Base-by-base conservation (phyloP, 2,113 vertebrate species). In the Perca fluviatilis region DNA sequence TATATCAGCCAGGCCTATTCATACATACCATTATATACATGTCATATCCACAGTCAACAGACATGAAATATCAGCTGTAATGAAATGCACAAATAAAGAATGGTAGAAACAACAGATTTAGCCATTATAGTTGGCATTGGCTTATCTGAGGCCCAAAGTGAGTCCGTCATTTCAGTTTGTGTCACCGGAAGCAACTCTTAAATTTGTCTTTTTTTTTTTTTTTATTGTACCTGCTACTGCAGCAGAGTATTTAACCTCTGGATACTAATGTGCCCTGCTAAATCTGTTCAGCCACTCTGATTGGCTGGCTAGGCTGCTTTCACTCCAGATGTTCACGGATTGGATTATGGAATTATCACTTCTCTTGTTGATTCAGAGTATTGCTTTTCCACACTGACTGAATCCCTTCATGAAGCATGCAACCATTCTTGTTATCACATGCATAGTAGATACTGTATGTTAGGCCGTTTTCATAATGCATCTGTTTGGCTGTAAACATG, bases 311-410 rank as follows among this genome's bases (percentile, higher is more conserved):
- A 69, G 83, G 62, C 81, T n/a, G 78, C 86, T 83, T 77, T 89
- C 76, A 71, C 84, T 88, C 89, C 91, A 94, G 93, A 91, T 92
- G 92, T 93, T 93, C 81, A 77, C 1, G 74, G 82, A 92, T 91
- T 91, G 89, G 91, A 94, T 94, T 93, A 92, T 65, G 77, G 87
- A 79, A 76, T 91, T 87, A 90, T 92, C 86, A 82, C 87, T 74
- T 90, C 78, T 84, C 84, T 75, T 78, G 82, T 69, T 87, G 82
- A 75, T 56, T 80, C 64, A 58, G 61, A 71, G 79, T 74, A 76
- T 92, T 92, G 79, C 90, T 86, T 87, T 88, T 87, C 57, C 77
- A 66, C 68, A 13, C 53, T n/a, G 49, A 13, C 53, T 19, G 49
- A 79, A 70, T 80, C 67, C 68, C 70, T 77, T 46, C 67, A 11